phyloP scores from a whole-genome alignment of 2,888 invertebrate genomes.

The Heliconius ismenius region DNA sequence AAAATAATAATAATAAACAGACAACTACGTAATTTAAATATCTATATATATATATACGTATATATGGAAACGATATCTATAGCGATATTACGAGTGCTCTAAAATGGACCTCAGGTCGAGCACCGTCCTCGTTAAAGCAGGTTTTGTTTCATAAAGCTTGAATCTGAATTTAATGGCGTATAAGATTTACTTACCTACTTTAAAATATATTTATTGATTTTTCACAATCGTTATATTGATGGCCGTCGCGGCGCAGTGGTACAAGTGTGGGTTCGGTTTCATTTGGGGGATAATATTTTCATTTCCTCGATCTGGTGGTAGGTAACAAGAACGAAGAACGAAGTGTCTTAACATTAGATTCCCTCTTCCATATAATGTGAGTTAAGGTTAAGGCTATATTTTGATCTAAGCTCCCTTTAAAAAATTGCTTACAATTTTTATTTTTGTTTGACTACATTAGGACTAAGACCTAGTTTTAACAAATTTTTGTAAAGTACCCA shows the following conservation, averaged over 20 bases:
- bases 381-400: too few species aligned
- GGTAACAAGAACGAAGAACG: not conserved
- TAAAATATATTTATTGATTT: conserved; percentile 21
- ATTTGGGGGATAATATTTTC: not conserved
- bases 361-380: too few species aligned
- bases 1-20: not conserved
- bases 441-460: too few species aligned
- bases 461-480: too few species aligned
- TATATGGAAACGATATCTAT: not conserved
- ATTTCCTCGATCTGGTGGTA: not conserved
- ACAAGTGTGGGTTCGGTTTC: not conserved
- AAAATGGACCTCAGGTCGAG: conserved; percentile 29
- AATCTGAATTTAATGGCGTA: conserved; percentile 35
- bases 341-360: not conserved
- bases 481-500: too few species aligned
- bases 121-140: conserved; percentile 39
- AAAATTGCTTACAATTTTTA: too few species aligned
- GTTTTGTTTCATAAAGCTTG: conserved; percentile 41
- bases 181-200: conserved; percentile 31
- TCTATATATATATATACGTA: not conserved
- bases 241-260: not conserved
- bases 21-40: not conserved
- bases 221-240: not conserved
- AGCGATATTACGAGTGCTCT: conserved; percentile 22
- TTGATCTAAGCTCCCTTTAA: too few species aligned